Evolutionary conservation across 2,888 invertebrate genomes (phyloP), one percentile per base, ranked within the genome.

Genomic region (Chrysolina oricalcia): DNA sequence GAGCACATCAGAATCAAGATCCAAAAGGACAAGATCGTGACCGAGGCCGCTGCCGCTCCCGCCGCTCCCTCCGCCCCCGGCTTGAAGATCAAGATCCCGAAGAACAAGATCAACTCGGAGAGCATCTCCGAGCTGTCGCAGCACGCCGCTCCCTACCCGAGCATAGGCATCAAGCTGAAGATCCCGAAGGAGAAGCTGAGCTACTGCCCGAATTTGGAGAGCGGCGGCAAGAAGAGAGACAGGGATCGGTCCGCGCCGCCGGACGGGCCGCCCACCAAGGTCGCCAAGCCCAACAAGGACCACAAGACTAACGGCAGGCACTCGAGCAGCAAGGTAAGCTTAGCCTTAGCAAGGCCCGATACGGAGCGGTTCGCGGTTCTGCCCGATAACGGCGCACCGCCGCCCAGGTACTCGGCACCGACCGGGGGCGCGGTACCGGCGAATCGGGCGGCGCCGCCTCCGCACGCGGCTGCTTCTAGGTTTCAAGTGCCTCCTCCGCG

Each of bases 41-140:
- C 78, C 11, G 83, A 84, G 64, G 82, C 77, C 10, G 82, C 74
- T 15, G 62, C 74, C 10, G 64, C 40, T 0, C 84, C 88, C 0
- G 93, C 78, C 10, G 82, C 83, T 17, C 72, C 74, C 19, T 68
- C 74, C 9, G 66, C 40, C 0, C 84, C 88, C 0, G 93, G 93
- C 0, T 86, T 96, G 64, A 96, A 96, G 87, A 94, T 96, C 66
- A 96, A 95, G 87, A 96, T 96, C 69, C 93, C 94, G 0, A 95
- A 94, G 85, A 95, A 95, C 79, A 90, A 93, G 68, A 87, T 95
- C 56, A 92, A 93, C 81, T 90, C 90, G 66, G 92, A 89, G 79
- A 68, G 86, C 74, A 84, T 88, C 72, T 80, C 90, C 88, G 79
- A 91, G 67, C 66, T 80, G 46, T 72, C 79, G 10, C 74, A 79